Percentiles rank a stretch among this genome's conserved stretches.
These are phyloP conservation scores for Penaeus chinensis DNA, from an alignment of 1,140 invertebrate genomes.

Conservation along the genomic window DNA sequence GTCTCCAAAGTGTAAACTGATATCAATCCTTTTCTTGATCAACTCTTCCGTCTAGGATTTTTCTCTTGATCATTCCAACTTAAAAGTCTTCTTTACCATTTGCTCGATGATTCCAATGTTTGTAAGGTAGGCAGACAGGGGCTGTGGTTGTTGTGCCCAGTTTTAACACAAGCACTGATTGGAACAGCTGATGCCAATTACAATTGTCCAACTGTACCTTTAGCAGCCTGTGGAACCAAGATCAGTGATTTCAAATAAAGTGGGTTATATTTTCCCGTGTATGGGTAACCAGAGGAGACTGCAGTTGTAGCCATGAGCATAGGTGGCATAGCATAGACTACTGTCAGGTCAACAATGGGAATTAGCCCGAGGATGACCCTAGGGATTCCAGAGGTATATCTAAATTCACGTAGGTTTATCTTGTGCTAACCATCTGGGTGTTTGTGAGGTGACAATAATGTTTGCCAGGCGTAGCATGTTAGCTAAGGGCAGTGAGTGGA, in stretches of 20 bases:
- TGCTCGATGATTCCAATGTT: constrained; percentile 61
- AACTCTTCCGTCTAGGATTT: constrained; percentile 48
- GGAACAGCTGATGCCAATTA: constrained; percentile 58
- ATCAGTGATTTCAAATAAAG: too few relatives aligned
- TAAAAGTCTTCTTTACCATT: constrained; percentile 55
- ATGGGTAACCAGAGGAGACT: constrained; percentile 57
- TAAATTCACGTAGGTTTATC: constrained; percentile 37
- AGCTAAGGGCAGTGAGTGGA: constrained; percentile 54
- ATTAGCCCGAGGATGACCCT: constrained; percentile 29
- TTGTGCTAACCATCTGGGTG: constrained; percentile 31
- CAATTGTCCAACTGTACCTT: constrained; percentile 58
- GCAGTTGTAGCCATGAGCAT: constrained; percentile 57
- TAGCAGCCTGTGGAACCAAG: constrained; percentile 36
- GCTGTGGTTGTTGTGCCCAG: constrained; percentile 60
- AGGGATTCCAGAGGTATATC: constrained; percentile 35
- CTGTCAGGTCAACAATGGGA: constrained; percentile 28
- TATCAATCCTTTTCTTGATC: constrained; percentile 58
- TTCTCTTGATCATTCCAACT: constrained; percentile 61
- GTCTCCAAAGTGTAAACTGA: constrained; percentile 61
- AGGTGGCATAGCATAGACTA: constrained; percentile 47
- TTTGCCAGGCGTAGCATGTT: too few relatives aligned
- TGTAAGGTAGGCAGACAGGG: constrained; percentile 61
- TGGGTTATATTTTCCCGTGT: constrained; percentile 13
- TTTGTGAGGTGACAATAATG: constrained; percentile 18
- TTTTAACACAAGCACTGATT: constrained; percentile 57